Conservation (phyloP, 2,797 vertebrate species). For the Acipenser ruthenus region DNA sequence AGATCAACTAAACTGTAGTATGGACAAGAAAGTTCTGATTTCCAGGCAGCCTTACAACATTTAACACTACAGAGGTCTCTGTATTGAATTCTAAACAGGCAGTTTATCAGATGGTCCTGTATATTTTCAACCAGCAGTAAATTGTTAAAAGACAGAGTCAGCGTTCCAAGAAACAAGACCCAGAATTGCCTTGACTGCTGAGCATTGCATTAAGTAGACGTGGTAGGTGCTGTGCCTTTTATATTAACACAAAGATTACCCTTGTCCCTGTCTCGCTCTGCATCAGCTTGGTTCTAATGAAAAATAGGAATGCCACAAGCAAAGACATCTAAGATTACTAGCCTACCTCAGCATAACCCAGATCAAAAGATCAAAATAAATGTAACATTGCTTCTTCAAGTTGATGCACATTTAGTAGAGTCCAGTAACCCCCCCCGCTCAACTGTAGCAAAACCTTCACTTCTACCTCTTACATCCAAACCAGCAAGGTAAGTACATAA, state of each 20-base stretch:
- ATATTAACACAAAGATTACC: no score
- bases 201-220: neutral
- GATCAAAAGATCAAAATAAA: no score
- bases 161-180: conserved; percentile 25
- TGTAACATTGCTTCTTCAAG: no score
- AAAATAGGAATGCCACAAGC: conserved; percentile 10
- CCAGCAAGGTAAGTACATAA: no score
- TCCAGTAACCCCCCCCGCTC: no score
- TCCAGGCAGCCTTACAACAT: neutral
- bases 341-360: no score
- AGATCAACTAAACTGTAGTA: neutral
- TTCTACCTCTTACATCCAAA: no score
- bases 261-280: no score
- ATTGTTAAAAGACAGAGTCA: conserved; percentile 36
- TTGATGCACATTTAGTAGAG: no score
- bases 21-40: neutral
- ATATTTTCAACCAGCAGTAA: conserved; percentile 36
- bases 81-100: neutral
- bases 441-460: no score
- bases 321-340: conserved; percentile 1
- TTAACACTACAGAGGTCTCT: neutral
- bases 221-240: neutral
- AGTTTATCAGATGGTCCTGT: neutral
- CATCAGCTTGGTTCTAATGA: no score
- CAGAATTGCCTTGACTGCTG: neutral